These are phyloP conservation scores for Stegostoma tigrinum DNA, from an alignment of 2,113 vertebrate genomes.

Conservation along the genomic window DNA sequence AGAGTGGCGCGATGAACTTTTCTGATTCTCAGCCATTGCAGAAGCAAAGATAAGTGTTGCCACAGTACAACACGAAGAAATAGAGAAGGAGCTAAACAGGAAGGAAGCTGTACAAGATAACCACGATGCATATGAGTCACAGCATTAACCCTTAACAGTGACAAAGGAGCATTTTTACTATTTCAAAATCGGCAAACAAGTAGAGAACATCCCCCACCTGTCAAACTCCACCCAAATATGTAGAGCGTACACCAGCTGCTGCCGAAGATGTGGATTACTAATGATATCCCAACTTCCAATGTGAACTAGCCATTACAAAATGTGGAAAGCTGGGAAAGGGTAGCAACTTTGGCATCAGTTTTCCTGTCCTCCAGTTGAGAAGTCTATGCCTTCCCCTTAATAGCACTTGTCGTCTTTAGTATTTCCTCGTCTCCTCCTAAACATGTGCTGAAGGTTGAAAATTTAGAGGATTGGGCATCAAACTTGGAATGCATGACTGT, in stretches of 20 bases:
- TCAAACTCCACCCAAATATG: background rate
- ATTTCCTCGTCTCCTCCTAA: background rate
- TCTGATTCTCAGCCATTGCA: conserved; percentile 16
- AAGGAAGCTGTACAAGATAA: conserved; percentile 14
- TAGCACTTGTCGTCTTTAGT: background rate
- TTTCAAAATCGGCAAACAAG: background rate
- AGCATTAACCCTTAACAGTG: background rate
- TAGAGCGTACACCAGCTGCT: background rate
- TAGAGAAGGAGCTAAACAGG: conserved; percentile 27
- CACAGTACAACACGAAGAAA: background rate
- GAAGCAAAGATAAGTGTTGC: background rate
- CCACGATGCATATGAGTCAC: background rate
- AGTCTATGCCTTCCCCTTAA: background rate
- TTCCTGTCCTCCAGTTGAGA: background rate
- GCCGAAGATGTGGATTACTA: background rate
- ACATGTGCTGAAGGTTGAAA: background rate
- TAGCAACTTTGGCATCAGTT: background rate
- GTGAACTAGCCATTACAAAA: background rate
- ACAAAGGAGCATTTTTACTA: background rate
- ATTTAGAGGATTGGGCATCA: background rate
- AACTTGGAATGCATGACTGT: background rate
- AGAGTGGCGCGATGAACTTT: background rate
- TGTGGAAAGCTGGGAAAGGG: background rate
- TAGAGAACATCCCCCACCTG: background rate
- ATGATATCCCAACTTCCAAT: background rate